phyloP scores from a whole-genome alignment of 2,113 vertebrate species.

The Xiphias gladius region DNA sequence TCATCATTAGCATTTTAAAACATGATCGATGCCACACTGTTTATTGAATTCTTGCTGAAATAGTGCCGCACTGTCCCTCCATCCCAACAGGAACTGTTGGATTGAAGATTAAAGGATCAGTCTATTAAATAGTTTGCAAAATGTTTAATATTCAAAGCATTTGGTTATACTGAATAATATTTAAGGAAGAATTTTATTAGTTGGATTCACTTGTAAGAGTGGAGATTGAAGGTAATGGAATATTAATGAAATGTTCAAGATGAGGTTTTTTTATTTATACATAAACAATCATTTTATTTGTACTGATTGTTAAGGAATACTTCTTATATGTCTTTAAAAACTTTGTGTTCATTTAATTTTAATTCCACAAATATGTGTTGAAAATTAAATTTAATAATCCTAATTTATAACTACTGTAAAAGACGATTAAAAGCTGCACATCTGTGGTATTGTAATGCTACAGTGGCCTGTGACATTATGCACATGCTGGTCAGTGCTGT shows the following conservation, averaged over 20 bases:
- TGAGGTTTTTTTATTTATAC: slow-evolving; percentile 13
- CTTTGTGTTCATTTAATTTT: background rate
- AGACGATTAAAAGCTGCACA: background rate
- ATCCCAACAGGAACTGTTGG: background rate
- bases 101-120: background rate
- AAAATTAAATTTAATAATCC: background rate
- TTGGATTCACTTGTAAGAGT: too few relatives aligned
- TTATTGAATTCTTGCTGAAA: background rate
- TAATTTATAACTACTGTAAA: slow-evolving; percentile 9
- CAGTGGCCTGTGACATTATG: background rate
- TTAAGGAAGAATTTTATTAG: background rate
- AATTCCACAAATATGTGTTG: background rate
- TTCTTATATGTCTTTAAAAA: background rate
- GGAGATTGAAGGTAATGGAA: background rate
- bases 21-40: slow-evolving; percentile 8
- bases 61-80: slow-evolving; percentile 1
- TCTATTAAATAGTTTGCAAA: background rate
- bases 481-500: slow-evolving; percentile 55
- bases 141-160: background rate
- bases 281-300: background rate
- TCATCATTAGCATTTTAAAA: background rate
- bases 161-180: background rate
- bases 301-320: background rate
- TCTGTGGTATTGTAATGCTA: background rate
- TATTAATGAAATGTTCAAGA: background rate